Conservation (phyloP, 1,140 invertebrate species). For the Diorhabda elongata region DNA sequence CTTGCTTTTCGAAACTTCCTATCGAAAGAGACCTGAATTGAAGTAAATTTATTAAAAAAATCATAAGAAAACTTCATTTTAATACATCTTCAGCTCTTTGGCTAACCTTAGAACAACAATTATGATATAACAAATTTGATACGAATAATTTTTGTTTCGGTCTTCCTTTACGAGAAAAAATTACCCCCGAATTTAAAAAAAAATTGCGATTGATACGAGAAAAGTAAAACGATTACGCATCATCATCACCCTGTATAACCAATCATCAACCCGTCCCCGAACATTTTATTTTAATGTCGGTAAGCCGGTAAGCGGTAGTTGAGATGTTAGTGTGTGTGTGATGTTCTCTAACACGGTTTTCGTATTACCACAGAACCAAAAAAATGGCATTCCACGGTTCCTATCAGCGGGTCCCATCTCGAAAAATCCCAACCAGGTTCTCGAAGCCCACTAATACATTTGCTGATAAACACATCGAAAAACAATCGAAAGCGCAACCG, state of each 20-base stretch:
- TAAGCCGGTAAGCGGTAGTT: constrained; percentile 27
- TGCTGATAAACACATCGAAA: constrained; percentile 34
- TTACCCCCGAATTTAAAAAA: not conserved
- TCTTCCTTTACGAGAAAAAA: not conserved
- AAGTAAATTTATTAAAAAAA: no score
- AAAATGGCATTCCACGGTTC: constrained; percentile 32
- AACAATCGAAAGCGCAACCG: constrained; percentile 33
- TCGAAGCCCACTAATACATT: constrained; percentile 28
- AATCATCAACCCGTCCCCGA: constrained; percentile 6
- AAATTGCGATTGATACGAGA: not conserved
- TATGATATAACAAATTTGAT: not conserved
- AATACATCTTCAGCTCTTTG: not conserved
- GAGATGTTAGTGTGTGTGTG: constrained; percentile 27
- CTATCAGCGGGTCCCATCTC: constrained; percentile 33
- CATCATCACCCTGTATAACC: not conserved
- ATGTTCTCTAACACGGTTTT: constrained; percentile 32
- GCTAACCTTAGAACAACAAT: not conserved
- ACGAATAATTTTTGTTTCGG: not conserved
- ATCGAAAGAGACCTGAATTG: no score
- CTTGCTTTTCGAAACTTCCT: no score
- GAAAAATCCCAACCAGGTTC: constrained; percentile 27
- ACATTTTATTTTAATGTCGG: constrained; percentile 19
- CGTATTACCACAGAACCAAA: constrained; percentile 32
- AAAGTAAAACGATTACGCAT: not conserved
- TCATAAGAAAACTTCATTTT: no score